Percentiles rank a stretch among this genome's conserved stretches.
phyloP scores from a whole-genome alignment of 2,797 vertebrate species.

The Mus spretus region DNA sequence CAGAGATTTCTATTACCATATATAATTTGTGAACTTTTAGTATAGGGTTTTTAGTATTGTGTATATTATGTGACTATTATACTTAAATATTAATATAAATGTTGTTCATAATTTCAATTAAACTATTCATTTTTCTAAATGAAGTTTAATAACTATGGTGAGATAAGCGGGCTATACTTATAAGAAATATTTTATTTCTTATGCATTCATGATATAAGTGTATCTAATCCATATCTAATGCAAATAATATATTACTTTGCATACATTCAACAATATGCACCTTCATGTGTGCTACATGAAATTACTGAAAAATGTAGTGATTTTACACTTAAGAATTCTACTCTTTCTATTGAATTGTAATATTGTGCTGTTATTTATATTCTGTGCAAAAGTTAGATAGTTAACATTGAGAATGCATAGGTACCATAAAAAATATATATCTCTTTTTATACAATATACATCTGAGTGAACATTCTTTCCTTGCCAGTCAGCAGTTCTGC shows the following conservation, averaged over 20 bases:
- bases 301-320: neutral
- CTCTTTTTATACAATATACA: neutral
- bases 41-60: neutral
- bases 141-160: neutral
- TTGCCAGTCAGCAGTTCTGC: conserved; percentile 73
- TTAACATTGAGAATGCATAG: conserved; percentile 58
- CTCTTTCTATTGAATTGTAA: conserved; percentile 24
- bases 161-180: neutral
- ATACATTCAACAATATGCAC: neutral
- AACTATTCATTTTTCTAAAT: conserved; percentile 36
- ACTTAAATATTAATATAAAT: conserved; percentile 44
- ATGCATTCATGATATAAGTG: neutral
- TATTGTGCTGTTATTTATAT: conserved; percentile 34
- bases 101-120: neutral
- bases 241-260: neutral
- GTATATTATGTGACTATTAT: neutral
- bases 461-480: conserved; percentile 67
- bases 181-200: conserved; percentile 19
- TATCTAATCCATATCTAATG: neutral
- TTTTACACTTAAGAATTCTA: conserved; percentile 40
- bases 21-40: neutral
- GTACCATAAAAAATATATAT: conserved; percentile 45
- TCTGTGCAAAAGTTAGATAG: neutral
- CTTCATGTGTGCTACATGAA: neutral
- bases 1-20: neutral